Percentiles rank a stretch among this genome's conserved stretches.
Conservation (phyloP, 2,797 vertebrate species). For the Gobionotothen gibberifrons region DNA sequence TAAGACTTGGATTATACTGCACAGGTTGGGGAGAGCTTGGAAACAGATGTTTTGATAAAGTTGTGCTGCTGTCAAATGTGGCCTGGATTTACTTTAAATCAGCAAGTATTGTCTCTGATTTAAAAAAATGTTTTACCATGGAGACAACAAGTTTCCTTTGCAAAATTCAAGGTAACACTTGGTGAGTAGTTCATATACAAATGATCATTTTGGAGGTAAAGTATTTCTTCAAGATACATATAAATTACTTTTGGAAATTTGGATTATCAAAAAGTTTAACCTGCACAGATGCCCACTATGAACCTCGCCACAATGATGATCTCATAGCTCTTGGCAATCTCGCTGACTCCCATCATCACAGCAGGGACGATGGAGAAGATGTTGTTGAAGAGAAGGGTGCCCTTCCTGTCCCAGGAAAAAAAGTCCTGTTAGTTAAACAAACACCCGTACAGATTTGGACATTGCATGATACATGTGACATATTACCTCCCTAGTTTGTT, state of each 20-base stretch:
- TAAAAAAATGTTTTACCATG: too few species aligned
- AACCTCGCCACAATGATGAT: conserved; percentile 90
- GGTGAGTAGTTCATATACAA: too few species aligned
- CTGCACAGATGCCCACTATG: conserved; percentile 93
- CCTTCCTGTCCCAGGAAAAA: conserved; percentile 86
- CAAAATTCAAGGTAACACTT: too few species aligned
- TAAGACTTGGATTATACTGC: too few species aligned
- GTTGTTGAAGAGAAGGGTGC: conserved; percentile 95
- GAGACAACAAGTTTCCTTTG: too few species aligned
- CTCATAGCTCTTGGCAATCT: conserved; percentile 87
- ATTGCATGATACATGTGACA: background rate
- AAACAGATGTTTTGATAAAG: too few species aligned
- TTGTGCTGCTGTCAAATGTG: too few species aligned
- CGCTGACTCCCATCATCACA: conserved; percentile 93
- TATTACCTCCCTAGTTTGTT: conserved; percentile 90
- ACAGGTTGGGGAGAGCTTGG: too few species aligned
- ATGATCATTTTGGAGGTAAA: too few species aligned
- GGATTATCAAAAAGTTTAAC: conserved; percentile 63
- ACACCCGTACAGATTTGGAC: background rate
- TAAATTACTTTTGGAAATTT: background rate
- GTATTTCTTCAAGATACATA: background rate
- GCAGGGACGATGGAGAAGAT: conserved; percentile 93
- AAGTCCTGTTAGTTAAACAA: background rate
- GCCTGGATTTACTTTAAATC: too few species aligned
- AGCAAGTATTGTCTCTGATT: too few species aligned